These are phyloP conservation scores for Lomographa bimaculata DNA, from an alignment of 2,888 invertebrate species.

Conservation along the genomic window DNA sequence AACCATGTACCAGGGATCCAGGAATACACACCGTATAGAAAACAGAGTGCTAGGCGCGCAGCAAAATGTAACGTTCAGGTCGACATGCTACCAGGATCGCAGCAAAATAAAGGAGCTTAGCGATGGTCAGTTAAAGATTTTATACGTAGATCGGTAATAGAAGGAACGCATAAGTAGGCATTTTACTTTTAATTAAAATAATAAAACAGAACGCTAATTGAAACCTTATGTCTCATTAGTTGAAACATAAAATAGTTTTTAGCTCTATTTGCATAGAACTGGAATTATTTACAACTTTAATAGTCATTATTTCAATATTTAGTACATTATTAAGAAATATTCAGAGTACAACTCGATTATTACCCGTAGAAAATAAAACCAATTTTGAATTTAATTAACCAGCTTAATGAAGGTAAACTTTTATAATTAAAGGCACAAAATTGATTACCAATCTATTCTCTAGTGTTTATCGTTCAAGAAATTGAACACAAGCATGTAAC, in stretches of 20 bases:
- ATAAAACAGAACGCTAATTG: not conserved
- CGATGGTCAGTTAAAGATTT: slow-evolving; percentile 18
- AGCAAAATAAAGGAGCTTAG: slow-evolving; percentile 39
- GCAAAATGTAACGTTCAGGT: slow-evolving; percentile 21
- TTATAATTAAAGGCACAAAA: no score
- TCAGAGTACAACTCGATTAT: no score
- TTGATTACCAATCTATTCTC: slow-evolving; percentile 4
- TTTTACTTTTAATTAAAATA: slow-evolving; percentile 22
- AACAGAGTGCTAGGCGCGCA: slow-evolving; percentile 6
- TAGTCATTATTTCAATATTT: no score
- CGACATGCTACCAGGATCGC: slow-evolving; percentile 26
- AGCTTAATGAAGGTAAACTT: no score
- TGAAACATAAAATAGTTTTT: no score
- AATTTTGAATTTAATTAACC: no score
- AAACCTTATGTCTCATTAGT: no score
- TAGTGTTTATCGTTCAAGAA: slow-evolving; percentile 14
- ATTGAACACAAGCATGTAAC: slow-evolving; percentile 16
- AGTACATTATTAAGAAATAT: no score
- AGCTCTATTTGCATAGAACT: no score
- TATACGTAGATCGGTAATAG: slow-evolving; percentile 32
- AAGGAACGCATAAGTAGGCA: slow-evolving; percentile 38
- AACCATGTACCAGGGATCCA: slow-evolving; percentile 20
- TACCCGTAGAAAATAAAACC: no score
- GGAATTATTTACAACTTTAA: no score
- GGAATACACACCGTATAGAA: slow-evolving; percentile 17